Conservation (phyloP, 2,888 invertebrate species). For the Pocota personata region DNA sequence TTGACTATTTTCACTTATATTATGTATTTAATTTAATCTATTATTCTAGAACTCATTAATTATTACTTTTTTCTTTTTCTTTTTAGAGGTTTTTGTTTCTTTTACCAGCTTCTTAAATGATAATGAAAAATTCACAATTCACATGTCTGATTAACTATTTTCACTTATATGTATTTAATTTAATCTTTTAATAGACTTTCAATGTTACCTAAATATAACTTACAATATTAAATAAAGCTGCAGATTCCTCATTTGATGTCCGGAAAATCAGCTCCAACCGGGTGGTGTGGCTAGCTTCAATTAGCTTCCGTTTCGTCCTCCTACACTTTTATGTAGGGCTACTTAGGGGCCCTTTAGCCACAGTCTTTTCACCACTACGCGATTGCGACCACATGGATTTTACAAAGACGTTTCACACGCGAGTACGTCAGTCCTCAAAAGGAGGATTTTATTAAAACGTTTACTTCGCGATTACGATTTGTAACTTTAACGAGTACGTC, state of each 20-base stretch:
- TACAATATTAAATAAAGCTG: constrained; percentile 4
- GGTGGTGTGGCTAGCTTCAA: constrained; percentile 29
- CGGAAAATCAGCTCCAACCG: background rate
- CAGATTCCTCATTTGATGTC: background rate
- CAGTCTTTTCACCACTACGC: background rate
- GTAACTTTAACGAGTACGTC: no score
- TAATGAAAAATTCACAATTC: background rate
- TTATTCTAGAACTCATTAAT: background rate
- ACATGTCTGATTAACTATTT: background rate
- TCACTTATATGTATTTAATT: background rate
- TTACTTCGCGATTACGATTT: background rate
- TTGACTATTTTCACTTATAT: no score
- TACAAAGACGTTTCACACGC: no score
- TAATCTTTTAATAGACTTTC: constrained; percentile 4
- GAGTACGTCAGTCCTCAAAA: background rate
- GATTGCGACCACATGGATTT: background rate
- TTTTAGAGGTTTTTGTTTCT: background rate
- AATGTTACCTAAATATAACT: background rate
- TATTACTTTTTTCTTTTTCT: background rate
- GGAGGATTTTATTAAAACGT: constrained; percentile 17
- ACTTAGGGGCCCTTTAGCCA: constrained; percentile 16
- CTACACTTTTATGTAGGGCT: constrained; percentile 3
- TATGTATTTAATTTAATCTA: no score
- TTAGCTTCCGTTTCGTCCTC: constrained; percentile 27
- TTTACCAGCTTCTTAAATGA: background rate